Base-by-base conservation (phyloP, 2,113 vertebrate genomes). In the Parus major region DNA sequence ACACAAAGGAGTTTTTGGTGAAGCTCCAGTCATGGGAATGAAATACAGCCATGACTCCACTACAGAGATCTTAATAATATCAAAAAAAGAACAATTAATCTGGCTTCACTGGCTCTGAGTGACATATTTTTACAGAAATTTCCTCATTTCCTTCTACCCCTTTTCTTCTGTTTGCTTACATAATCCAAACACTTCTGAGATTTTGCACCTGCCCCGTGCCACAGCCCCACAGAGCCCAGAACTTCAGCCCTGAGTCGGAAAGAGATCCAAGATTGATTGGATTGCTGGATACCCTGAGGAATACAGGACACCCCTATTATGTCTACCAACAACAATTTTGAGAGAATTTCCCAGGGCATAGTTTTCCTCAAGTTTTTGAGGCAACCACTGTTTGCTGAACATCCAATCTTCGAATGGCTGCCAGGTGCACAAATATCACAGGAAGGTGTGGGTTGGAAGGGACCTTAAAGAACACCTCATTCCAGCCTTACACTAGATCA, bases 81-180 rank as follows among this genome's bases (percentile, higher is more conserved):
- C 44, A 36, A 5, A 28, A 44, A 42, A 94, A 63, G 15, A 92
- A 4, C 36, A 71, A 52, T 33, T 9, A 7, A 8, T 8, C 19
- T 53, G 24, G 7, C 46, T 73, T 91, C 22, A 61, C 41, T 81
- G 36, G 2, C 61, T 65, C 46, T 6, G 10, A 71, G 33, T 4
- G 20, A n/a, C 8, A 42, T 0, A 0, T 24, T 10, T 71, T 10
- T 36, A 46, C 9, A 65, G 46, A 53, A 80, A 31, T 56, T 46
- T 44, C 39, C 55, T 56, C 10, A 22, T 47, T 73, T 77, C n/a
- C 50, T 90, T 64, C 35, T 36, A 8, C 10, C 8, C 5, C 10
- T 61, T 49, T 41, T n/a, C 42, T 69, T 65, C 49, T 55, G 1
- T 64, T 79, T n/a, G 31, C 28, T 88, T 33, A 20, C 3, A 3